Evolutionary conservation across 1,140 invertebrate genomes (phyloP).

Genomic region (Pemphigus obesinymphae): DNA sequence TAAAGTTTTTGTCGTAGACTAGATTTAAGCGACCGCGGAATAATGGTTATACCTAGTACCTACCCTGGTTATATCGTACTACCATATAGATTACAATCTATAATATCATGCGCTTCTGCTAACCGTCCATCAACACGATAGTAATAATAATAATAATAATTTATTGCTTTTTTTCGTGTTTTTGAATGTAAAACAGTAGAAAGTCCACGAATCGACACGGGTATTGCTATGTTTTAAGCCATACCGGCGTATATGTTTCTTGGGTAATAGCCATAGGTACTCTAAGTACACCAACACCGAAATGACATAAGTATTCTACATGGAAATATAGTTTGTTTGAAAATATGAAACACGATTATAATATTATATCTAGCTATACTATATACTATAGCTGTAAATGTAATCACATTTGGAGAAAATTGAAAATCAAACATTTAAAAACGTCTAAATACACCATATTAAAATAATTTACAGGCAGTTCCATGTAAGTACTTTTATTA

Average conservation of each 20-base stretch:
- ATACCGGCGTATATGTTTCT: not conserved
- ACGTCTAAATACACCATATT: no score
- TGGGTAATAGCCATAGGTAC: not conserved
- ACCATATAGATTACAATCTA: not conserved
- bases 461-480: no score
- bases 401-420: no score
- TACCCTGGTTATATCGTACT: not conserved
- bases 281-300: not conserved
- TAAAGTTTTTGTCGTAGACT: not conserved
- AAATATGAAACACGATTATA: no score
- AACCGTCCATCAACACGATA: not conserved
- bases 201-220: not conserved
- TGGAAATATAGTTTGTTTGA: no score
- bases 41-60: not conserved
- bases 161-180: not conserved
- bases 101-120: not conserved
- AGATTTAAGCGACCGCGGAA: not conserved
- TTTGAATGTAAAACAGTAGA: constrained; percentile 6
- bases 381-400: no score
- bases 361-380: no score
- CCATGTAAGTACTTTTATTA: no score
- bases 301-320: no score
- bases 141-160: not conserved
- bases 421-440: no score
- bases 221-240: not conserved